These are phyloP conservation scores for Lamellibrachia luymesi DNA, from an alignment of 1,140 invertebrate genomes.

Conservation along the genomic window DNA sequence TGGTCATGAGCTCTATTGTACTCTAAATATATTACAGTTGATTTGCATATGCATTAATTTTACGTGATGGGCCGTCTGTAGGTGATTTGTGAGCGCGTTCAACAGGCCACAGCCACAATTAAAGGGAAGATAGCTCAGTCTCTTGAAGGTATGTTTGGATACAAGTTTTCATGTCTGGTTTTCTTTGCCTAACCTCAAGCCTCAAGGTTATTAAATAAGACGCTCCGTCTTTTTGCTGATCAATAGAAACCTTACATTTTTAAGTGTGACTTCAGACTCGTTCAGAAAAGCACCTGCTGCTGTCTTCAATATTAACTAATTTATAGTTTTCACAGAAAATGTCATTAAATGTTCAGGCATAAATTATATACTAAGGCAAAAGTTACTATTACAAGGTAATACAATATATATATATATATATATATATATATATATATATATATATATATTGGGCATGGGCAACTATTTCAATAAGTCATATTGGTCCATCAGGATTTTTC, in stretches of 20 bases:
- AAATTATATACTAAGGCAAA: background rate
- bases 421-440: background rate
- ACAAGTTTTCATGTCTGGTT: background rate
- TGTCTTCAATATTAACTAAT: background rate
- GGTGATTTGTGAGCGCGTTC: background rate
- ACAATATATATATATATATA: background rate
- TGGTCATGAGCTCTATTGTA: no score
- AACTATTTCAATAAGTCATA: no score
- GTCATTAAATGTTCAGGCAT: background rate
- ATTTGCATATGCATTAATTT: background rate
- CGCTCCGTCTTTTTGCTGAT: background rate
- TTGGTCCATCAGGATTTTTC: no score
- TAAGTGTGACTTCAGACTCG: background rate
- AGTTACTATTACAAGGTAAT: background rate
- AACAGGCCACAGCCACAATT: conserved; percentile 24
- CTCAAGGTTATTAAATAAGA: background rate
- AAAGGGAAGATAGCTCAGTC: conserved; percentile 31
- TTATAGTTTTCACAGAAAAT: background rate
- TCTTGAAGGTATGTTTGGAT: conserved; percentile 24
- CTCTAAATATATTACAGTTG: background rate
- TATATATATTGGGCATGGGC: no score
- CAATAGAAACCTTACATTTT: background rate
- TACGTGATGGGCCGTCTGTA: background rate
- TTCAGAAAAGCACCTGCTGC: background rate
- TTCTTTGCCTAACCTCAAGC: background rate